Evolutionary conservation across 2,797 vertebrate species (phyloP), one percentile per base, ranked within the genome.

Genomic region (Chelidonichthys spinosus): DNA sequence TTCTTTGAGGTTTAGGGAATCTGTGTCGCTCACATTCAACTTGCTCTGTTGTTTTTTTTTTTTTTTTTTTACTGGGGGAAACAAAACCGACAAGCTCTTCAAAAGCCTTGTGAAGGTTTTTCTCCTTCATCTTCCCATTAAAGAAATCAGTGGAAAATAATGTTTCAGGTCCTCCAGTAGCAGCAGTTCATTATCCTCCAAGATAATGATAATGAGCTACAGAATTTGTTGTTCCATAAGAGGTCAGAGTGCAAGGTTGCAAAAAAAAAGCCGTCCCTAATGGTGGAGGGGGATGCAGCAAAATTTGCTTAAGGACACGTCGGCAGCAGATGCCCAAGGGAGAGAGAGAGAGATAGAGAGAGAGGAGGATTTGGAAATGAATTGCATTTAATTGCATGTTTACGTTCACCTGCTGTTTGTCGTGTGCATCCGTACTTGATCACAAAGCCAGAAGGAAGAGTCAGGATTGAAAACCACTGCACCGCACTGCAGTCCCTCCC

Each of bases 1-100:
- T 92, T 95, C 85, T 92, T 92, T 92, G 86, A 92, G 91, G 72
- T 90, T 88, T 87, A 77, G 76, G 65, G 75, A 90, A 89, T 91
- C 84, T 87, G 83, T 82, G 85, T 78, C 69, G 86, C 85, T 83
- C 80, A 63, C 72, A 69, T 89, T 88, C 84, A 86, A 82, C 89
- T 85, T 78, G 63, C 63, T 78, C 78, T 88, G 63, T 86, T 90
- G 81, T 91, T 87, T 86, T 81, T 46, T 25, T 14, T 73, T 76
- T 73, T 85, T 89, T 79, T 72, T 43, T 25, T 25, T 25, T 25
- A 25, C 25, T 25, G 25, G 62, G 73, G 43, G 17, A 37, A 74
- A 82, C 64, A 53, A 60, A 44, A 33, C 84, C 2, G 47, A 86
- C 74, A 80, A 70, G 65, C 73, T 75, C 52, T 81, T 81, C 60